Conservation (phyloP, 2,113 vertebrate species). For the Sclerurus mexicanus region DNA sequence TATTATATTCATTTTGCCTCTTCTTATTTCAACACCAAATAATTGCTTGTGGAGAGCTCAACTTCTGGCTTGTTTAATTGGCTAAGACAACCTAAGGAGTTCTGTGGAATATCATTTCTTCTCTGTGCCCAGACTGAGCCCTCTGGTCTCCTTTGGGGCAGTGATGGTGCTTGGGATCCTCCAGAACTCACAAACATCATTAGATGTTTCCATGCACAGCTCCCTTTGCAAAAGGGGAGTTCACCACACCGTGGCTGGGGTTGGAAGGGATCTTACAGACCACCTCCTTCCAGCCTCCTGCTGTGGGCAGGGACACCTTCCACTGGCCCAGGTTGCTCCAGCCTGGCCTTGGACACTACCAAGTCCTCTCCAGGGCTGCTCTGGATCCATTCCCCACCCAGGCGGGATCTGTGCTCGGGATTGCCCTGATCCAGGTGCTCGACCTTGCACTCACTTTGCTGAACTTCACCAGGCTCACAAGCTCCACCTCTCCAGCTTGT, state of each 20-base stretch:
- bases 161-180: neutral
- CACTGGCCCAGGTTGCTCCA: neutral
- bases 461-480: neutral
- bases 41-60: neutral
- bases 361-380: neutral
- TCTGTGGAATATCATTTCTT: neutral
- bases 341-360: neutral
- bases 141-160: neutral
- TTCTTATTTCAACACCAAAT: neutral
- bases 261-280: neutral
- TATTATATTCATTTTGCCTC: neutral
- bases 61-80: neutral
- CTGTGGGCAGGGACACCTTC: neutral
- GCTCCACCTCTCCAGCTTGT: neutral
- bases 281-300: neutral
- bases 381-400: neutral
- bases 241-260: neutral
- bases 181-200: neutral
- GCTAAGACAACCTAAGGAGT: neutral
- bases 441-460: neutral
- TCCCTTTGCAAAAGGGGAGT: neutral
- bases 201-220: neutral
- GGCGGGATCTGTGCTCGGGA: neutral
- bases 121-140: neutral
- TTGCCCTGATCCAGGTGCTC: neutral